Evolutionary conservation across 2,888 invertebrate species (phyloP), one percentile per base, ranked within the genome.

Genomic region (Metellina segmentata): DNA sequence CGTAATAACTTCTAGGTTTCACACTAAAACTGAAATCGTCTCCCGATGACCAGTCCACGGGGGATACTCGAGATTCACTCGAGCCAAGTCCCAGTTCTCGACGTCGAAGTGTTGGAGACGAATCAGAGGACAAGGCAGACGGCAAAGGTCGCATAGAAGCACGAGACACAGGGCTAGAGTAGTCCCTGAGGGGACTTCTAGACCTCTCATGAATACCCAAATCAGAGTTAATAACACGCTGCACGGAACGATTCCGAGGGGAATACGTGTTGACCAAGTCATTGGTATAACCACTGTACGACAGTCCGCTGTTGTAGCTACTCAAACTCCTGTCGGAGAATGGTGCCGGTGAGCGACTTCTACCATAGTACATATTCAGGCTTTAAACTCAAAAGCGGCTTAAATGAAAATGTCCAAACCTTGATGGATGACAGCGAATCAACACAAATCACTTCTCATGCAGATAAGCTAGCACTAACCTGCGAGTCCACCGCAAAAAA

Each of bases 211-310:
- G 71, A 49, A 52, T 77, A 13, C 61, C 86, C 16, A 81, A 91
- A 49, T 91, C 90, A 9, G 86, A 77, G 53, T 91, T 81, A 9
- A 87, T 53, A 16, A 91, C 87, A 61, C 91, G 74, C 19, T 91
- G 91, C 72, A 91, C 52, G 11, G 86, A 86, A 13, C 85, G 90
- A 82, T 91, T 91, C 16, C 87, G 77, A 20, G 91, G 77, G 16
- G 82, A 53, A 53, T 49, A 77, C 70, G 20, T 85, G 20, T 85
- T 90, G 70, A 61, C 51, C 53, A 91, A 86, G 20, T 91, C 91
- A 20, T 69, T 72, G 7, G 20, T 81, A 78, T 53, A 82, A n/a
- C 70, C 77, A 19, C 69, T 70, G 0, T 77, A 82, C 0, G 88
- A 71, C n/a, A 81, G 69, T 6, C 85, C 81, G n/a, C 61, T 52